Percentiles rank a stretch among this genome's conserved stretches.
phyloP scores from a whole-genome alignment of 2,113 vertebrate genomes.

The Pachypanchax playfairii region DNA sequence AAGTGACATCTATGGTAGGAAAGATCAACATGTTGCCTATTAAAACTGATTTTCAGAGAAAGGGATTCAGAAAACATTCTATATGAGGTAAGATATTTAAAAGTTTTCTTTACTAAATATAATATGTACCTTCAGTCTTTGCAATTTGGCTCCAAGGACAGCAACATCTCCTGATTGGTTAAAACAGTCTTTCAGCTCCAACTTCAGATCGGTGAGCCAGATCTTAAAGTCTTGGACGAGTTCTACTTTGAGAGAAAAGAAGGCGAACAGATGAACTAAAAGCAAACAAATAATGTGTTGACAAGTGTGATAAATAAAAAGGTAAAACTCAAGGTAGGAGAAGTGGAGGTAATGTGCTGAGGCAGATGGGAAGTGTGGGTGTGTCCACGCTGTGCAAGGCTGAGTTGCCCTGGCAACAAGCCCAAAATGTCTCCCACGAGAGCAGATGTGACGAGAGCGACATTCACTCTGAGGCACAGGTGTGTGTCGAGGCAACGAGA shows the following conservation, averaged over 20 bases:
- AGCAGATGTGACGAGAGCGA: conserved; percentile 67
- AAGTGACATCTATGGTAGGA: conserved; percentile 75
- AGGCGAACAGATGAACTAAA: conserved; percentile 9
- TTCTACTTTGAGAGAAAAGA: conserved; percentile 72
- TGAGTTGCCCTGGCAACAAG: conserved; percentile 76
- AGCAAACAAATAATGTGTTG: background rate
- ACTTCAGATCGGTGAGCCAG: conserved; percentile 84
- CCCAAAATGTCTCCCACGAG: conserved; percentile 69
- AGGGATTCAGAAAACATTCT: too few relatives aligned
- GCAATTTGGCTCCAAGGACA: conserved; percentile 82
- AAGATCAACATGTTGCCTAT: background rate
- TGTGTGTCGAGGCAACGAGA: conserved; percentile 67
- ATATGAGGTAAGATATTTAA: too few relatives aligned
- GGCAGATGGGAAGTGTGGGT: conserved; percentile 75
- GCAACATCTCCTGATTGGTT: conserved; percentile 84
- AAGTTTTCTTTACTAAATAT: background rate
- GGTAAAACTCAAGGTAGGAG: conserved; percentile 25
- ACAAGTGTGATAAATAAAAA: conserved; percentile 19
- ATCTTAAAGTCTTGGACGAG: conserved; percentile 87
- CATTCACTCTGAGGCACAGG: conserved; percentile 73
- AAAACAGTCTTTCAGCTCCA: conserved; percentile 81
- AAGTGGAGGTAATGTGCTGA: conserved; percentile 34
- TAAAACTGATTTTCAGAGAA: background rate
- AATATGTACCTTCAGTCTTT: conserved; percentile 86
- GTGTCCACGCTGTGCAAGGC: conserved; percentile 59